These are phyloP conservation scores for Gobionotothen gibberifrons DNA, from an alignment of 2,797 vertebrate genomes.

Conservation along the genomic window DNA sequence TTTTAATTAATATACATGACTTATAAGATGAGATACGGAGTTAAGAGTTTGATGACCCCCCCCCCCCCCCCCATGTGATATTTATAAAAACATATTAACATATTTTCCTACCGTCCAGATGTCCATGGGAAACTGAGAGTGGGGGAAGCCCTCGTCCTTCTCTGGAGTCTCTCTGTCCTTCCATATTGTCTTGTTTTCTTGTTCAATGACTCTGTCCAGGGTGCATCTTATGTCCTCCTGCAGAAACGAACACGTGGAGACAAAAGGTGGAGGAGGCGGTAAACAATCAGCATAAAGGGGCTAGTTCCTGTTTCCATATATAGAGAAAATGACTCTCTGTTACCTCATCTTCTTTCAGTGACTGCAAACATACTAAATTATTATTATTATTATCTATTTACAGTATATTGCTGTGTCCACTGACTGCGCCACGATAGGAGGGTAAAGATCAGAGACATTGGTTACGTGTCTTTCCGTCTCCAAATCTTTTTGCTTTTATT, in stretches of 20 bases:
- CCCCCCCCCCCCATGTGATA: neutral
- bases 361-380: neutral
- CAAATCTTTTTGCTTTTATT: constrained; percentile 12
- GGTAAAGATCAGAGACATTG: neutral
- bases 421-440: neutral
- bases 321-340: neutral
- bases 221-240: constrained; percentile 81
- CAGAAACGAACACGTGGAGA: constrained; percentile 19
- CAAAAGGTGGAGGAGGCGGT: neutral
- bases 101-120: constrained; percentile 84
- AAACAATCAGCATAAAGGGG: neutral
- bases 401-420: neutral
- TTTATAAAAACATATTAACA: neutral
- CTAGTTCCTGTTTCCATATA: too few species aligned
- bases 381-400: neutral
- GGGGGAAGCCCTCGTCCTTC: constrained; percentile 73
- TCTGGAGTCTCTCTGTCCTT: constrained; percentile 51
- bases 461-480: neutral
- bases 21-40: too few species aligned
- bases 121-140: constrained; percentile 79
- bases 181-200: constrained; percentile 85
- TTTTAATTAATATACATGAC: neutral
- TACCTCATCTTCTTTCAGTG: neutral
- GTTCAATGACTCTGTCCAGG: constrained; percentile 76
- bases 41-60: neutral